Base-by-base conservation (phyloP, 2,888 invertebrate species). In the Molanna angustata region DNA sequence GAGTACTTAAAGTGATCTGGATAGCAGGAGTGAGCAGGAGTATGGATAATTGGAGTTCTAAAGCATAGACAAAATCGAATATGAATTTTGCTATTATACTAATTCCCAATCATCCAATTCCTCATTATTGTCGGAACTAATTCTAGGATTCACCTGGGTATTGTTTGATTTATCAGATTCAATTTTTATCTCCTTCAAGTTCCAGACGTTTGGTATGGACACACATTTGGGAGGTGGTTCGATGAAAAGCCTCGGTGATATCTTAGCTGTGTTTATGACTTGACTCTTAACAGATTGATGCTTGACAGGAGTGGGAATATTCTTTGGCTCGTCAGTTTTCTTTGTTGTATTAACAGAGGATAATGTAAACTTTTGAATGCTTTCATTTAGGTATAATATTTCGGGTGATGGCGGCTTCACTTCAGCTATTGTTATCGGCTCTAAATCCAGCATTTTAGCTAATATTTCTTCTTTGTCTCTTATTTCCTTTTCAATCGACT, bases 381-480 rank as follows among this genome's bases (percentile, higher is more conserved):
- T 55, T 21, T 32, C 31, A 41, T 55, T 52, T 45, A 50, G 20
- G 49, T 50, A 21, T 2, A 19, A 33, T 7, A 37, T 49, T 27
- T 54, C 40, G 16, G 53, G 46, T n/a, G 52, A 18, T 17, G 20
- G 32, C 19, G 60, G 54, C 42, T 39, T 49, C 20, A 51, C 35
- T 21, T 40, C 17, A 46, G 57, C 57, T 49, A 56, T 37, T 16
- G 60, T 58, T 4, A 60, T 35, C 1, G 76, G 76, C 47, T 84
- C 83, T 39, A 86, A 74, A 64, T 83, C 81, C 21, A 87, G 69
- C 65, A 85, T 75, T 63, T 83, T 82, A 0, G 85, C 85, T 11
- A 88, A 68, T 16, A 84, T 78, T 66, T 84, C 86, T 62, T 90
- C 89, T 66, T 90, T 90, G 58, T 82, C 79, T 65, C 84, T 84